Percentiles rank a stretch among this genome's conserved stretches.
These are phyloP conservation scores for Hippoglossus hippoglossus DNA, from an alignment of 2,797 vertebrate genomes.

Conservation along the genomic window DNA sequence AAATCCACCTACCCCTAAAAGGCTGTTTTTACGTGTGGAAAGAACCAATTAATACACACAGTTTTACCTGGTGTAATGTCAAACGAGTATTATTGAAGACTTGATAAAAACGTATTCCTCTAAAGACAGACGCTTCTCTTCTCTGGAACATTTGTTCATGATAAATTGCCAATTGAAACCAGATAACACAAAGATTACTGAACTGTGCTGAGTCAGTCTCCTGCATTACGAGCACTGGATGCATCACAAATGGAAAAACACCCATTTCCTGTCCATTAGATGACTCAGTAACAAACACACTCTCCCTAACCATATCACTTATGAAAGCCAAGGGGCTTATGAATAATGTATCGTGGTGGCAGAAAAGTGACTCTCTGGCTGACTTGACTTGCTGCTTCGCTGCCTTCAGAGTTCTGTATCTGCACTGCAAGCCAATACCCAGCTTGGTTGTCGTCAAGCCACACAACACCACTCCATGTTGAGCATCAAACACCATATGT, in stretches of 20 bases:
- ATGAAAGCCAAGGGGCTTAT: conserved; percentile 36
- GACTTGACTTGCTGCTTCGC: conserved; percentile 49
- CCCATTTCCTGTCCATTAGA: conserved; percentile 55
- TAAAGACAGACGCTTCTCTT: neutral
- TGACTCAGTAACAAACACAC: conserved; percentile 31
- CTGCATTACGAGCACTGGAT: conserved; percentile 7
- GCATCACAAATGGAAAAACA: conserved; percentile 13
- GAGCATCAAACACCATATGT: conserved; percentile 39
- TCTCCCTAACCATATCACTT: conserved; percentile 9
- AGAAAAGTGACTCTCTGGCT: conserved; percentile 47
- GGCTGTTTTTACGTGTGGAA: no score
- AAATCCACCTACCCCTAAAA: no score
- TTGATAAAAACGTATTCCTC: neutral
- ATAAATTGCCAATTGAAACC: neutral
- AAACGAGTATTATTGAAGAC: no score
- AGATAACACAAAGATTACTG: neutral
- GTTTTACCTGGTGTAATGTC: no score
- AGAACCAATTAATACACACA: no score
- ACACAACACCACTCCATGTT: conserved; percentile 35
- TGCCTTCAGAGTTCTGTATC: conserved; percentile 40
- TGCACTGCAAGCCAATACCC: conserved; percentile 50
- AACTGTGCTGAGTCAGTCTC: neutral
- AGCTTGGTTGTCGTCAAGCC: conserved; percentile 41
- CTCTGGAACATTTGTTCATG: neutral
- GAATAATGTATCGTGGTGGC: conserved; percentile 66